A percentile compares a stretch with the other conserved stretches of the same genome.
phyloP scores from a whole-genome alignment of 2,113 vertebrate genomes.

The Anolis carolinensis region DNA sequence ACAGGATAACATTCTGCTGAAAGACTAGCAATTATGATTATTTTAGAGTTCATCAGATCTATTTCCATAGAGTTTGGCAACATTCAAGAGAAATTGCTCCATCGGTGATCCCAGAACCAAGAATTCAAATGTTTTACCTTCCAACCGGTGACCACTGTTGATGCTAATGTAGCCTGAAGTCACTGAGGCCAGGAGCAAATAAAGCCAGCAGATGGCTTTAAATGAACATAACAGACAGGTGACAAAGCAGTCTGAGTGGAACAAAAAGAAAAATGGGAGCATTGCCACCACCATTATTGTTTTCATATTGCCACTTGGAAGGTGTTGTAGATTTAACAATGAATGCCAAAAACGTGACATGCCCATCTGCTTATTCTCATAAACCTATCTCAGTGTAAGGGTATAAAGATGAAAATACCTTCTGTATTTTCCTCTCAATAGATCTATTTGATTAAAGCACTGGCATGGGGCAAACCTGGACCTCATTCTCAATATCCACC shows the following conservation, averaged over 20 bases:
- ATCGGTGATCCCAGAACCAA: not conserved
- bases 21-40: not conserved
- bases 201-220: conserved; percentile 59
- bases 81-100: not conserved
- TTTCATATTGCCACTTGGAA: conserved; percentile 63
- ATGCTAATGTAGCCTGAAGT: conserved; percentile 30
- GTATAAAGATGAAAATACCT: conserved; percentile 41
- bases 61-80: not conserved
- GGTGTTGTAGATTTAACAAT: conserved; percentile 44
- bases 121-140: not conserved
- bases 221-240: conserved; percentile 52
- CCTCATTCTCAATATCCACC: conserved; percentile 35
- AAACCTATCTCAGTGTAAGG: conserved; percentile 48
- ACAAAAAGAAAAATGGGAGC: conserved; percentile 60
- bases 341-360: conserved; percentile 61
- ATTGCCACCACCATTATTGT: conserved; percentile 40
- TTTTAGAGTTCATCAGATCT: not conserved
- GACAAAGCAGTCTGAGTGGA: conserved; percentile 58
- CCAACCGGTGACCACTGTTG: not conserved
- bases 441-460: conserved; percentile 58
- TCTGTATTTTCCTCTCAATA: conserved; percentile 23
- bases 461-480: conserved; percentile 29
- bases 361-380: conserved; percentile 68
- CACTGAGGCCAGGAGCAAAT: conserved; percentile 7
- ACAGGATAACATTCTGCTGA: not conserved